Conservation (phyloP, 2,797 vertebrate genomes). For the Anguilla marmorata region DNA sequence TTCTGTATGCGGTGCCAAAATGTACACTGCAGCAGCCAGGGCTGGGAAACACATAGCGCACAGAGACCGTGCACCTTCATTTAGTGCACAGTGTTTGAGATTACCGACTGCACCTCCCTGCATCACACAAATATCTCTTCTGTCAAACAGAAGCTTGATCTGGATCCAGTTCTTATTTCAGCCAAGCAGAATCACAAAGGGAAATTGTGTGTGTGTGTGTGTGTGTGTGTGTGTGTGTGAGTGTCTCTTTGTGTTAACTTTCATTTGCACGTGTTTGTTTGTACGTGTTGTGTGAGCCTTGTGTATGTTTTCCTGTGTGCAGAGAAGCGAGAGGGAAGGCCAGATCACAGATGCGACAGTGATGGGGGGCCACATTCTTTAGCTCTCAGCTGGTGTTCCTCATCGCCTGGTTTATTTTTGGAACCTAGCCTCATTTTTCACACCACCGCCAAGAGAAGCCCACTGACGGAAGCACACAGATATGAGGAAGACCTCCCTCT, state of each 20-base stretch:
- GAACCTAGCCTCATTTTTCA: constrained; percentile 54
- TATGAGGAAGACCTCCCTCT: constrained; percentile 50
- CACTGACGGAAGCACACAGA: constrained; percentile 64
- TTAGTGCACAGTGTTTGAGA: constrained; percentile 59
- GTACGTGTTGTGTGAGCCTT: neutral
- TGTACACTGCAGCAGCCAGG: neutral
- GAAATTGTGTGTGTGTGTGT: constrained; percentile 36
- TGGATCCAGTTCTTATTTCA: constrained; percentile 42
- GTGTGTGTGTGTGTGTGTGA: constrained; percentile 28
- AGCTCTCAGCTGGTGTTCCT: constrained; percentile 57
- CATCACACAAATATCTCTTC: constrained; percentile 67
- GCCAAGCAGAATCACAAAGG: constrained; percentile 9
- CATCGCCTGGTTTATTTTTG: constrained; percentile 67
- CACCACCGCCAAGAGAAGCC: constrained; percentile 52
- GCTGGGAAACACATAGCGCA: constrained; percentile 22
- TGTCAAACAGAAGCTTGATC: constrained; percentile 65
- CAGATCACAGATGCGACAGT: constrained; percentile 22
- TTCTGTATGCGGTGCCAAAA: neutral
- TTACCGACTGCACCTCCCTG: constrained; percentile 60
- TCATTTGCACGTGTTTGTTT: constrained; percentile 4
- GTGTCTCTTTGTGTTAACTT: neutral
- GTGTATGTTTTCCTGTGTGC: constrained; percentile 33
- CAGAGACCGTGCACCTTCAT: constrained; percentile 39
- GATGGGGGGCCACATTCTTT: constrained; percentile 45
- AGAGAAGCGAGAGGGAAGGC: neutral